phyloP scores from a whole-genome alignment of 2,888 invertebrate genomes.

The Ennomos fuscantarius region DNA sequence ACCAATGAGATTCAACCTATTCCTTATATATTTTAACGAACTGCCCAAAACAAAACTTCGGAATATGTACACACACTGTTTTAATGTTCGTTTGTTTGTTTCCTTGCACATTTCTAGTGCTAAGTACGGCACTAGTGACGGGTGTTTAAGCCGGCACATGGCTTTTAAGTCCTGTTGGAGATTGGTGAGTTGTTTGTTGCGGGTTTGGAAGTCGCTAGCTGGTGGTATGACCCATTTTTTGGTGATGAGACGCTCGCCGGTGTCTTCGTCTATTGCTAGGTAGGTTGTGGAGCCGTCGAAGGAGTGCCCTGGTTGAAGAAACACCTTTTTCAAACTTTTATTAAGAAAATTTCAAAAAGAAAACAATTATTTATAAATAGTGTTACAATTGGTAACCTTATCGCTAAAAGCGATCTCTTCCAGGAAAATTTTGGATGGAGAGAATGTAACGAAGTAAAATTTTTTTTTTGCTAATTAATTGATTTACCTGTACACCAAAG shows the following conservation, averaged over 20 bases:
- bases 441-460: too few species aligned
- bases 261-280: conserved; percentile 90
- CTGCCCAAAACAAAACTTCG: conserved; percentile 87
- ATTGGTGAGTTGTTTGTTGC: conserved; percentile 85
- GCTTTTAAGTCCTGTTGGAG: conserved; percentile 92
- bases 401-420: too few species aligned
- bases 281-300: conserved; percentile 90
- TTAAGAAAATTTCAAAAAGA: too few species aligned
- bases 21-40: conserved; percentile 62
- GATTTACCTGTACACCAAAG: too few species aligned
- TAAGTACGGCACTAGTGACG: conserved; percentile 90
- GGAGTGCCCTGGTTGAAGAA: conserved; percentile 86
- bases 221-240: conserved; percentile 90
- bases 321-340: too few species aligned
- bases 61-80: conserved; percentile 87
- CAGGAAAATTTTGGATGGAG: too few species aligned
- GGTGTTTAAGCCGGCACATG: conserved; percentile 88
- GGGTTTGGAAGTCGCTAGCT: conserved; percentile 67
- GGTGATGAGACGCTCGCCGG: conserved; percentile 89
- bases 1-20: conserved; percentile 51
- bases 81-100: conserved; percentile 60
- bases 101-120: conserved; percentile 89
- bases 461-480: too few species aligned
- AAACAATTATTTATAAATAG: too few species aligned
- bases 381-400: too few species aligned